phyloP scores from a whole-genome alignment of 1,140 invertebrate species.

The Macrostomum lignano region DNA sequence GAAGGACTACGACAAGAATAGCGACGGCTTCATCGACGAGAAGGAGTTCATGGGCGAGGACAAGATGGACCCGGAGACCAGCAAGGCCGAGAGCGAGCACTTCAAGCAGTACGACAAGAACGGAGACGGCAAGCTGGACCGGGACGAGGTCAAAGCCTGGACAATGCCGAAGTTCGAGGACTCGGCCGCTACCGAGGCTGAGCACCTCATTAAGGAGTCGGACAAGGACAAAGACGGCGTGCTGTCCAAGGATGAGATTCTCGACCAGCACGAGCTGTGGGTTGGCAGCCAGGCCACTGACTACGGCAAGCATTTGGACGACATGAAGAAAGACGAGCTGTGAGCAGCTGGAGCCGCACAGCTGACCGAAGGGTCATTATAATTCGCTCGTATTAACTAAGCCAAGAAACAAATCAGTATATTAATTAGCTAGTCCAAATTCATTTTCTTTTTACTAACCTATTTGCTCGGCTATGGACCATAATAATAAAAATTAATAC shows the following conservation, averaged over 20 bases:
- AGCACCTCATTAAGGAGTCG: constrained; percentile 57
- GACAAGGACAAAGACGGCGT: constrained; percentile 58
- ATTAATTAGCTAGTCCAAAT: too few relatives aligned
- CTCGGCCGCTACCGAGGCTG: constrained; percentile 59
- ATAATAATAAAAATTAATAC: too few relatives aligned
- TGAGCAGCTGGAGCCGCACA: too few relatives aligned
- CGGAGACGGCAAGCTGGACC: constrained; percentile 48
- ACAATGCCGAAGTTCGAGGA: constrained; percentile 53
- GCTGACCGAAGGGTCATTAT: too few relatives aligned
- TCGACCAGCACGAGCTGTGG: constrained; percentile 61
- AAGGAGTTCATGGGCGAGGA: constrained; percentile 24
- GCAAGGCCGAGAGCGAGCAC: constrained; percentile 53
- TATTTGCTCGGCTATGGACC: too few relatives aligned
- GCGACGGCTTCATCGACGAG: constrained; percentile 36
- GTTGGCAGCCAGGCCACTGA: constrained; percentile 85
- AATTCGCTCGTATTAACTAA: too few relatives aligned
- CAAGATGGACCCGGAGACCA: constrained; percentile 47
- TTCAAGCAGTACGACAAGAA: constrained; percentile 68
- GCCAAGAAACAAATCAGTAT: too few relatives aligned
- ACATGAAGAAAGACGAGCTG: constrained; percentile 31
- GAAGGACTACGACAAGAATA: constrained; percentile 50
- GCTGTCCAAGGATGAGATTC: constrained; percentile 53
- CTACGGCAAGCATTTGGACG: constrained; percentile 58
- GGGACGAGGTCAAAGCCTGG: constrained; percentile 56
- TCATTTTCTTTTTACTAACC: too few relatives aligned